Conservation (phyloP, 2,113 vertebrate genomes). For the Cynopterus brachyotis region DNA sequence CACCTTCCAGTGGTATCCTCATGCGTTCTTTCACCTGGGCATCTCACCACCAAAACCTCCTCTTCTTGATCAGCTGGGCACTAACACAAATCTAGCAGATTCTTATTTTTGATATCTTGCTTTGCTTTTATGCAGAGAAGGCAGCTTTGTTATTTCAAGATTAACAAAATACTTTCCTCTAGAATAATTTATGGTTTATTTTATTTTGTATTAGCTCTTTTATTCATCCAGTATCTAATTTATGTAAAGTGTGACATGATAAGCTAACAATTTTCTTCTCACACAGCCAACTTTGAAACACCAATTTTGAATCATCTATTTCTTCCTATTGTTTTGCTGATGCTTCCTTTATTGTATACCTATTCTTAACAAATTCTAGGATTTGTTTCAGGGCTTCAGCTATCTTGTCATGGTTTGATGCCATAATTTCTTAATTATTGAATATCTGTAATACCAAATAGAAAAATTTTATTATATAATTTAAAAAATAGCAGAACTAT, state of each 20-base stretch:
- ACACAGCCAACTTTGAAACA: background rate
- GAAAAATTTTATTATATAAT: background rate
- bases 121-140: background rate
- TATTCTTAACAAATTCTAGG: background rate
- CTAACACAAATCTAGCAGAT: background rate
- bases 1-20: no score
- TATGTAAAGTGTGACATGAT: background rate
- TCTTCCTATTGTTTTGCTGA: background rate
- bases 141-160: background rate
- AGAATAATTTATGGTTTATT: background rate
- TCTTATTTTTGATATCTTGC: background rate
- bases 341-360: background rate
- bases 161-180: background rate
- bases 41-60: no score
- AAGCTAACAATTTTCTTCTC: background rate
- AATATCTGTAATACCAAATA: background rate
- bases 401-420: background rate
- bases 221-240: background rate
- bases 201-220: background rate
- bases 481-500: background rate
- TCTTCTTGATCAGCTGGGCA: no score
- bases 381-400: background rate
- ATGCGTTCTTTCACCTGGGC: no score
- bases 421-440: background rate
- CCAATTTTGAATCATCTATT: background rate